phyloP scores from a whole-genome alignment of 2,797 vertebrate genomes.

The Sebastes steindachneri region DNA sequence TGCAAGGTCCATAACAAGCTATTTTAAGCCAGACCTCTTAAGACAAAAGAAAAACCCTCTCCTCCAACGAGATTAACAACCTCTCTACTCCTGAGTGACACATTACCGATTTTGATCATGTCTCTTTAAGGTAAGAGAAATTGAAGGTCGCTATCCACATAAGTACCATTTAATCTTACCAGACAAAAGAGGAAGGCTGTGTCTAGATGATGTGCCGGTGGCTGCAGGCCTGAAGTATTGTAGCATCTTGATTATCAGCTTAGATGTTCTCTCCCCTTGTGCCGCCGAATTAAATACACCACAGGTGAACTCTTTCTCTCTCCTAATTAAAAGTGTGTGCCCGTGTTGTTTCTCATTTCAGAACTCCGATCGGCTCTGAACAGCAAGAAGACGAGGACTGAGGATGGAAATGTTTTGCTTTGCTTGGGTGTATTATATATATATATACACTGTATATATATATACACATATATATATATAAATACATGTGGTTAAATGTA shows the following conservation, averaged over 20 bases:
- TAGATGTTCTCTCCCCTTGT: constrained; percentile 55
- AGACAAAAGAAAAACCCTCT: background rate
- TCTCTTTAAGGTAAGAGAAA: constrained; percentile 58
- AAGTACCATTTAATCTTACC: constrained; percentile 63
- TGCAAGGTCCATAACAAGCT: background rate
- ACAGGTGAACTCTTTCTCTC: constrained; percentile 65
- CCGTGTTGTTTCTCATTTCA: constrained; percentile 68
- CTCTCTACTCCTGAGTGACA: constrained; percentile 39
- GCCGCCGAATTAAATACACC: constrained; percentile 58
- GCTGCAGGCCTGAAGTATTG: constrained; percentile 51
- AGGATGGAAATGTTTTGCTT: constrained; percentile 29
- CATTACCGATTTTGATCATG: constrained; percentile 53
- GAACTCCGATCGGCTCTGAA: constrained; percentile 30
- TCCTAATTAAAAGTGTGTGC: constrained; percentile 74
- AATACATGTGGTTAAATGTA: too few relatives aligned
- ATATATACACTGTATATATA: too few relatives aligned
- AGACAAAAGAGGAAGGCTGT: constrained; percentile 55
- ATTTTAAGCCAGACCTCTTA: constrained; percentile 20
- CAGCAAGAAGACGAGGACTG: constrained; percentile 4
- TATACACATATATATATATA: too few relatives aligned
- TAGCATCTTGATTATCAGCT: constrained; percentile 56
- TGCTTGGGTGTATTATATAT: background rate
- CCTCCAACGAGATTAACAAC: constrained; percentile 29
- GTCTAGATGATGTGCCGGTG: constrained; percentile 50
- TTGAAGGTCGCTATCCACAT: constrained; percentile 42